A percentile compares a stretch with the other conserved stretches of the same genome.
Evolutionary conservation across 2,113 vertebrate species (phyloP).

Genomic region (Bufo gargarizans): DNA sequence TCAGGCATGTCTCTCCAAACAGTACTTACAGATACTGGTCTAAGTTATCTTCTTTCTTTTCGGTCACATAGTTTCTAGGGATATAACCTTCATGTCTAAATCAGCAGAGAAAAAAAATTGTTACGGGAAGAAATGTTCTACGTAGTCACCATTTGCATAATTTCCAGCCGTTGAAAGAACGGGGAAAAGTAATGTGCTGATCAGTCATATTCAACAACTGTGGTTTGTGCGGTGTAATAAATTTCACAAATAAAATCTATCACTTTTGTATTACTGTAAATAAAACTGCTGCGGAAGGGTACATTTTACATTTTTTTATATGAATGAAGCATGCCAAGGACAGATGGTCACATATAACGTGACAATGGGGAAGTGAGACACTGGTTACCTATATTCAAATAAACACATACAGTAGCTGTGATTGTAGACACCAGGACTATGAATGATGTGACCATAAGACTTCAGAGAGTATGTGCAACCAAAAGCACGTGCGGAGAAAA

Average conservation of each 20-base stretch:
- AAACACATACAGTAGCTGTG: background rate
- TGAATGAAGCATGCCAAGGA: background rate
- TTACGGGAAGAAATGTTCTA: slow-evolving; percentile 5
- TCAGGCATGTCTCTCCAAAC: background rate
- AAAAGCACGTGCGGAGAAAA: background rate
- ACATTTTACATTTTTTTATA: background rate
- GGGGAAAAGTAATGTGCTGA: background rate
- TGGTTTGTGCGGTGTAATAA: background rate
- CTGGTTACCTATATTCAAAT: background rate
- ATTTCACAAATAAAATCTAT: background rate
- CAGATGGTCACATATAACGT: background rate
- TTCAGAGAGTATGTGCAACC: background rate
- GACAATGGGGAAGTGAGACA: background rate
- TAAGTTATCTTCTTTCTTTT: slow-evolving; percentile 84
- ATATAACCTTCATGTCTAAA: slow-evolving; percentile 89
- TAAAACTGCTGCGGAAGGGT: background rate
- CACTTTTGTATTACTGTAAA: background rate
- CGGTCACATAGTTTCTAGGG: slow-evolving; percentile 92
- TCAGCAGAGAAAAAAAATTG: slow-evolving; percentile 49
- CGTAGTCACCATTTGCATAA: slow-evolving; percentile 9
- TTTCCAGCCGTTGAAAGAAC: background rate
- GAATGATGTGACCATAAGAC: background rate
- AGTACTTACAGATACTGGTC: slow-evolving; percentile 87
- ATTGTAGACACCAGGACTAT: background rate
- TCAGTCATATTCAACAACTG: background rate